Base-by-base conservation (phyloP, 37 sponge, comb jelly and placozoan genomes). In the Cladorhizidae sp. region DNA sequence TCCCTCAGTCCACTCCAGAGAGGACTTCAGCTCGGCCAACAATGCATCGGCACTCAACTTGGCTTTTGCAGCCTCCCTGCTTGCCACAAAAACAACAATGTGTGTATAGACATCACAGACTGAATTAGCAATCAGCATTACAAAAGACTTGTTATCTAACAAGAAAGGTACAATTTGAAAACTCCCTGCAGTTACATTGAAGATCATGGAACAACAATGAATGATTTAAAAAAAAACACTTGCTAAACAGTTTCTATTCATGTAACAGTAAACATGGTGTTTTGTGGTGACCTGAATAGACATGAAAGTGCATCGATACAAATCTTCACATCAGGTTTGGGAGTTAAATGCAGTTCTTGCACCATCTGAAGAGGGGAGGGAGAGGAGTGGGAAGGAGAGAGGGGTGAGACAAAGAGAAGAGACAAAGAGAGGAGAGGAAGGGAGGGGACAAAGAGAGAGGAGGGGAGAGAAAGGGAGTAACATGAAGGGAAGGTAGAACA, bases 261-360 rank as follows among this genome's bases (percentile, higher is more conserved):
- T 59, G 7, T 59, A 23, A 17, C 12, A 59, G 17, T 28, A 12
- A 65, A 3, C 35, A 65, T 25, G 61, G 15, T 25, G 62, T 26
- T 42, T 42, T 8, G 8, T 33, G 0, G 61, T 72, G 41, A 91
- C 87, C 87, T 91, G 71, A 91, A 83, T 20, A 91, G 33, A 70
- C 71, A 91, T 20, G 75, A 84, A 0, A 91, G 81, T 14, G 87
- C 92, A 76, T 87, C 83, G 40, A 87, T 63, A 74, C 91, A 91
- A 18, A 32, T 73, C 40, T 87, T 78, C 28, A 86, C 85, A 28
- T 68, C 39, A 9, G 76, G 70, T 70, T 69, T 64, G 43, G 64
- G 57, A 18, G 35, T 64, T 8, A 55, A 35, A 5, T 28, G 23
- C 36, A 80, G 33, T n/a, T 6, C 37, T 33, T 76, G 20, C 55